These are phyloP conservation scores for Nemotelus pantherinus DNA, from an alignment of 2,888 invertebrate species.

Conservation along the genomic window DNA sequence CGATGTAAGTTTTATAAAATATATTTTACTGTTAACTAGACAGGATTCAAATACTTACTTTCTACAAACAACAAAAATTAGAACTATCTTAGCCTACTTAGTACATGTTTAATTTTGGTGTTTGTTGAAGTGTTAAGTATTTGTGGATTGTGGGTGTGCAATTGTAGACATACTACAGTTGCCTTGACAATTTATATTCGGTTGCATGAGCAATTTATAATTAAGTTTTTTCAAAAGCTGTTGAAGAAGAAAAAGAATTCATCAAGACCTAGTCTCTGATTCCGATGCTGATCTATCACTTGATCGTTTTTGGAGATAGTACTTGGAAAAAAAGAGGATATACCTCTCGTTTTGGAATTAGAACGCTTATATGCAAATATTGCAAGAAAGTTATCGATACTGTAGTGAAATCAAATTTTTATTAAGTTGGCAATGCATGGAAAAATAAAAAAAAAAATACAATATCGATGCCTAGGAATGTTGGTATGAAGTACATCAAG, in stretches of 20 bases:
- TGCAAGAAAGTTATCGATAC: too few relatives aligned
- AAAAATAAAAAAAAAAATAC: background rate
- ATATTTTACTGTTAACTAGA: too few relatives aligned
- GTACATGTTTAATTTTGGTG: too few relatives aligned
- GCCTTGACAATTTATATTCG: slow-evolving; percentile 24
- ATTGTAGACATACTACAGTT: too few relatives aligned
- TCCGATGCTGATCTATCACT: background rate
- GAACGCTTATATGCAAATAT: background rate
- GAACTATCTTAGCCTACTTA: too few relatives aligned
- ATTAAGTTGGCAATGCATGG: background rate
- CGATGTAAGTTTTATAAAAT: too few relatives aligned
- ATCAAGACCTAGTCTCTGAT: background rate
- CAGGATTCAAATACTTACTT: too few relatives aligned
- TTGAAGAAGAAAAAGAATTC: slow-evolving; percentile 31
- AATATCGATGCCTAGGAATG: background rate
- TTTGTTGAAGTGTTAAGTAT: too few relatives aligned
- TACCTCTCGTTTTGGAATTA: background rate
- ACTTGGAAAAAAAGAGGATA: background rate
- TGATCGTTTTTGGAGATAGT: background rate
- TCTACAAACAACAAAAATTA: too few relatives aligned
- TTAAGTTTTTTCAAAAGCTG: slow-evolving; percentile 19
- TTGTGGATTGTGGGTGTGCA: too few relatives aligned
- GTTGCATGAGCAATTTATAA: slow-evolving; percentile 41
- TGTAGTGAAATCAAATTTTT: background rate
- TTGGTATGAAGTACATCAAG: background rate